phyloP scores from a whole-genome alignment of 2,797 vertebrate species.

The Nothura maculosa region DNA sequence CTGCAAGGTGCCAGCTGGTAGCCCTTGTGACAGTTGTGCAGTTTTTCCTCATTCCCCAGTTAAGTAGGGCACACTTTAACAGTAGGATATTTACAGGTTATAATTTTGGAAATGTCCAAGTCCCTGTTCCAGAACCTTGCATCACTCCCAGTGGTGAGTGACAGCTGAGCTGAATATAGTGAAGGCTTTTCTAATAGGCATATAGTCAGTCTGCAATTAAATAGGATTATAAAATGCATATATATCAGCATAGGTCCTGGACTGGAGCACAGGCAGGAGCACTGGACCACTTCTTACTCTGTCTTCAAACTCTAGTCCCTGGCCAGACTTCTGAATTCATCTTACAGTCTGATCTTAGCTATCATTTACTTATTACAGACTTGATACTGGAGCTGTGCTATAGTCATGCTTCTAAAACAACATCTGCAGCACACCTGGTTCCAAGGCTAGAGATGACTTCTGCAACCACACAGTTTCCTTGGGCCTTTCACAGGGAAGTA shows the following conservation, averaged over 20 bases:
- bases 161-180: background rate
- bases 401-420: background rate
- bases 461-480: background rate
- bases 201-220: background rate
- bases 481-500: background rate
- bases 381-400: background rate
- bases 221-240: background rate
- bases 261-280: background rate
- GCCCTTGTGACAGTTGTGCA: background rate
- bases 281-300: background rate
- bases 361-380: background rate
- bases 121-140: background rate
- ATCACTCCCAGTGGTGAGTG: background rate
- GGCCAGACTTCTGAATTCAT: background rate
- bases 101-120: background rate
- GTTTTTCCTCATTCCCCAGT: background rate
- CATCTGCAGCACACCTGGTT: background rate
- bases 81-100: background rate
- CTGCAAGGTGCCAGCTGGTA: background rate
- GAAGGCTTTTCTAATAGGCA: background rate
- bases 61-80: background rate
- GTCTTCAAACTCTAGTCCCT: background rate
- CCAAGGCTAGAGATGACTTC: background rate
- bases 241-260: background rate
- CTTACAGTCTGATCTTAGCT: background rate